Percentiles rank a stretch among this genome's conserved stretches.
These are phyloP conservation scores for Latrodectus hesperus DNA, from an alignment of 2,888 invertebrate species.

Conservation along the genomic window DNA sequence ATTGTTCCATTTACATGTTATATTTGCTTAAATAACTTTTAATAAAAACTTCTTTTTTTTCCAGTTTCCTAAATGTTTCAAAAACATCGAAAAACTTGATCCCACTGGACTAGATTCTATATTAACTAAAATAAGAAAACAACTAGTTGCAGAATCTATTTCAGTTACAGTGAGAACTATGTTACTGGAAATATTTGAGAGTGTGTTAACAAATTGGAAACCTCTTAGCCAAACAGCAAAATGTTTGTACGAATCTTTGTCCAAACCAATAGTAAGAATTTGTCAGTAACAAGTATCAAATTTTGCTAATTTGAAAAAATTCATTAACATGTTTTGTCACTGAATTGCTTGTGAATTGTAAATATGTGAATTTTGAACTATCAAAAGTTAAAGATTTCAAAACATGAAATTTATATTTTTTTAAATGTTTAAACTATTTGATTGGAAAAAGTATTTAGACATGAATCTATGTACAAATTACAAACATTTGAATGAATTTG, in stretches of 20 bases:
- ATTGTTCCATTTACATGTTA: too few relatives aligned
- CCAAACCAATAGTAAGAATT: conserved; percentile 50
- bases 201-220: conserved; percentile 43
- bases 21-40: too few relatives aligned
- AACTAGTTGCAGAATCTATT: conserved; percentile 40
- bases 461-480: too few relatives aligned
- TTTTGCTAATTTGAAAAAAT: too few relatives aligned
- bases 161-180: conserved; percentile 30
- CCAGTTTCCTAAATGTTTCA: conserved; percentile 56
- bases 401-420: too few relatives aligned
- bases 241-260: conserved; percentile 45
- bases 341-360: too few relatives aligned
- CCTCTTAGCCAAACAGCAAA: conserved; percentile 28
- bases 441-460: too few relatives aligned
- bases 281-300: conserved; percentile 27
- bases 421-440: too few relatives aligned
- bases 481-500: too few relatives aligned
- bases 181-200: conserved; percentile 56
- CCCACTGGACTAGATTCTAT: conserved; percentile 19
- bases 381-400: too few relatives aligned
- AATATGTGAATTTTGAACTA: too few relatives aligned
- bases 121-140: conserved; percentile 42
- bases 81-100: conserved; percentile 38
- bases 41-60: neutral
- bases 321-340: too few relatives aligned